Percentiles rank a stretch among this genome's conserved stretches.
These are phyloP conservation scores for Metopolophium dirhodum DNA, from an alignment of 1,140 invertebrate genomes.

Conservation along the genomic window DNA sequence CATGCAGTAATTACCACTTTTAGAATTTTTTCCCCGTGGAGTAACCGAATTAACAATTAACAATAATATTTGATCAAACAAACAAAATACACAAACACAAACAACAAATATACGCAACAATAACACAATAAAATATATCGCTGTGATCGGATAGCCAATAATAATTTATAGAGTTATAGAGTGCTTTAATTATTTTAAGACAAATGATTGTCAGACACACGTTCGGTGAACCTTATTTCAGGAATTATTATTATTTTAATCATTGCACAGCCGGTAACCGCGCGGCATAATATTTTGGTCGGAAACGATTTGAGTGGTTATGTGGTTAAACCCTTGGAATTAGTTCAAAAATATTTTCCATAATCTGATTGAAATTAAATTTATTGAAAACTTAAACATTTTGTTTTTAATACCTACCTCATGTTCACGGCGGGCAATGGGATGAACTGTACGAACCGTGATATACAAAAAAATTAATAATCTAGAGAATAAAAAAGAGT, in stretches of 20 bases:
- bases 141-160: neutral
- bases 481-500: neutral
- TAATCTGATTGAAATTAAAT: conserved; percentile 9
- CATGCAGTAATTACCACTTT: neutral
- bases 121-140: neutral
- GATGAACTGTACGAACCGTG: neutral
- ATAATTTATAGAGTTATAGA: neutral
- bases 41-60: neutral
- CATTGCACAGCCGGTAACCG: neutral
- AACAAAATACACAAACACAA: neutral
- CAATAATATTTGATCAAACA: neutral
- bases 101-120: neutral
- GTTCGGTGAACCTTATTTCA: neutral
- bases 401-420: neutral
- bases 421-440: neutral
- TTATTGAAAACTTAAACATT: neutral
- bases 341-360: conserved; percentile 5
- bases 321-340: neutral
- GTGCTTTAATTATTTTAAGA: neutral
- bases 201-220: conserved; percentile 19
- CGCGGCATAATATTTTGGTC: neutral
- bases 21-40: neutral
- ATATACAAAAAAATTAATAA: neutral
- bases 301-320: neutral
- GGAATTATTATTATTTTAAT: conserved; percentile 33